phyloP scores from a whole-genome alignment of 2,113 vertebrate genomes.

The Aplodontia rufa region DNA sequence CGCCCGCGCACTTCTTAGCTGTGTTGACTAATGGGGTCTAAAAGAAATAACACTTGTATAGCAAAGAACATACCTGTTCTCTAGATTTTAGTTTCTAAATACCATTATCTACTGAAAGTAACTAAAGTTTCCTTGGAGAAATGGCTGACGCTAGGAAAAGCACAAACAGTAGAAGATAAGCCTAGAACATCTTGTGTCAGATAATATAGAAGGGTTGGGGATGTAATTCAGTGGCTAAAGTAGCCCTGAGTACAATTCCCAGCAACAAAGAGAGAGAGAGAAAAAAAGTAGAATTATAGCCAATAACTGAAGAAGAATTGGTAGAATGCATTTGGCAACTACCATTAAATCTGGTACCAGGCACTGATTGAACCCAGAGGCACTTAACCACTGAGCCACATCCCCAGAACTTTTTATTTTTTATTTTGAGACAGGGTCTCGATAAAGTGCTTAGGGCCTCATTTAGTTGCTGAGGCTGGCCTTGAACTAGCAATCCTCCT shows the following conservation, averaged over 20 bases:
- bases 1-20: not conserved
- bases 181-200: not conserved
- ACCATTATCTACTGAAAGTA: not conserved
- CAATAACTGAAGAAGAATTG: not conserved
- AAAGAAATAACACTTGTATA: not conserved
- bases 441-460: too few relatives aligned
- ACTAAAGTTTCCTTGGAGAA: slow-evolving; percentile 11
- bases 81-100: not conserved
- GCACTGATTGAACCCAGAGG: too few relatives aligned
- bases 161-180: not conserved
- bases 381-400: too few relatives aligned
- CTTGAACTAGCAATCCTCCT: too few relatives aligned
- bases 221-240: not conserved
- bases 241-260: too few relatives aligned
- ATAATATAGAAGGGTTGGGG: not conserved
- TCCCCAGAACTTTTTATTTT: too few relatives aligned
- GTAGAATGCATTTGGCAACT: not conserved
- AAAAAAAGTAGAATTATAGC: not conserved
- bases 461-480: too few relatives aligned
- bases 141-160: not conserved
- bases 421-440: too few relatives aligned
- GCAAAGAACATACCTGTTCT: not conserved
- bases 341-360: too few relatives aligned
- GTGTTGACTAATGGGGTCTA: slow-evolving; percentile 15
- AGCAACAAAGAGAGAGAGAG: too few relatives aligned